These are phyloP conservation scores for Psilopsiagon aurifrons DNA, from an alignment of 2,113 vertebrate genomes.

Conservation along the genomic window DNA sequence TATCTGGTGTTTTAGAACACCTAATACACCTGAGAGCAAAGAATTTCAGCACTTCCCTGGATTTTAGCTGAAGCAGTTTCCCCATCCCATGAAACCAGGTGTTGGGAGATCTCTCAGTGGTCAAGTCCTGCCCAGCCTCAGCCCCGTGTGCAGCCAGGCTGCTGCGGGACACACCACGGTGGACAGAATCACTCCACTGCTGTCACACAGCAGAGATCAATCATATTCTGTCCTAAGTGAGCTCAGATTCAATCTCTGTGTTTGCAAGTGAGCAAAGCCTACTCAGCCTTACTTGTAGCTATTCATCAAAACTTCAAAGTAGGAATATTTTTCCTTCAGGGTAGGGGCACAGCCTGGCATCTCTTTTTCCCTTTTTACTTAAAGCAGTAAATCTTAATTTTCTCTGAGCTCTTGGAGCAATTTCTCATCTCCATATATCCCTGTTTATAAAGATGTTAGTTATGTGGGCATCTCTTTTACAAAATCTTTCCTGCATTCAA, in stretches of 20 bases:
- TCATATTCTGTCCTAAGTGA: rapidly evolving
- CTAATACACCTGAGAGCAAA: not conserved
- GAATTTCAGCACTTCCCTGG: not conserved
- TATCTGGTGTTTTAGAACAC: rapidly evolving
- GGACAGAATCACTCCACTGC: rapidly evolving
- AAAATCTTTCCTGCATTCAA: conserved; percentile 7
- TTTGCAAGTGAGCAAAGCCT: not conserved
- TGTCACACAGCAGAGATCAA: not conserved
- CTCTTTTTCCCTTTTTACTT: not conserved
- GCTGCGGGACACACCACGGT: not conserved
- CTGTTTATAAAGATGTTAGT: not conserved
- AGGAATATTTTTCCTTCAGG: not conserved
- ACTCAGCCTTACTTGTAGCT: not conserved
- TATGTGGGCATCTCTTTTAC: not conserved
- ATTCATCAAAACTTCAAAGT: not conserved
- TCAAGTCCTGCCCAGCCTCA: rapidly evolving
- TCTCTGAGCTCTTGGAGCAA: not conserved
- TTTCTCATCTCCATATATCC: not conserved
- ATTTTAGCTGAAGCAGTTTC: not conserved
- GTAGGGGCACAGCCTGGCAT: not conserved
- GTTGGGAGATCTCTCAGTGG: not conserved
- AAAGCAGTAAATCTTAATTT: conserved; percentile 1
- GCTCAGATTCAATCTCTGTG: not conserved
- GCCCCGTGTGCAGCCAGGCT: rapidly evolving
- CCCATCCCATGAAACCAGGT: rapidly evolving